Percentiles rank a stretch among this genome's conserved stretches.
Evolutionary conservation across 2,888 invertebrate species (phyloP).

Genomic region (Argyresthia goedartella): DNA sequence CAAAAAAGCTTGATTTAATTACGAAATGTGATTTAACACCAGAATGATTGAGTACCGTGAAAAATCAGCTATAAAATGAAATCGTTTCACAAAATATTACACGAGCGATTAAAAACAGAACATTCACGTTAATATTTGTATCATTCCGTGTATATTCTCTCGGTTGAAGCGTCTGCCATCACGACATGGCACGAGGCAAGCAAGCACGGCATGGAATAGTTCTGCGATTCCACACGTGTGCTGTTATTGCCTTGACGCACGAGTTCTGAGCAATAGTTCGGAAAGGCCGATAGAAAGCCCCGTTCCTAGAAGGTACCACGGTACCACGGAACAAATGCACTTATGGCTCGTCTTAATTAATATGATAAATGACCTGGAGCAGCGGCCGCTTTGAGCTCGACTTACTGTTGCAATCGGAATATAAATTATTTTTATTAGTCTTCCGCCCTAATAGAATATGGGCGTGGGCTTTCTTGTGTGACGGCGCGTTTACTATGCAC

Average conservation of each 20-base stretch:
- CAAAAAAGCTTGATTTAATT: not conserved
- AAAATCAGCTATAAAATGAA: too few species aligned
- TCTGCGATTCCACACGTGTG: not conserved
- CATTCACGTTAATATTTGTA: too few species aligned
- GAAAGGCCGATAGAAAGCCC: conserved; percentile 16
- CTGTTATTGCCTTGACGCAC: conserved; percentile 23
- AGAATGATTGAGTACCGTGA: too few species aligned
- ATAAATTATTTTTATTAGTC: conserved; percentile 69
- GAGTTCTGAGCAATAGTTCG: conserved; percentile 31
- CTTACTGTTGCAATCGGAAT: conserved; percentile 64
- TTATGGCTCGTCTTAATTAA: conserved; percentile 66
- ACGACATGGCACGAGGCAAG: not conserved
- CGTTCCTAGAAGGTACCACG: conserved; percentile 50
- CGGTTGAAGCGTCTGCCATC: too few species aligned
- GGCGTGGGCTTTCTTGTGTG: conserved; percentile 8
- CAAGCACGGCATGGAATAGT: not conserved
- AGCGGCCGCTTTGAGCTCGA: conserved; percentile 57
- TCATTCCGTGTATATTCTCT: too few species aligned
- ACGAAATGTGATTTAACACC: too few species aligned
- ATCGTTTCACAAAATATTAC: too few species aligned
- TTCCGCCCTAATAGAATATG: conserved; percentile 59
- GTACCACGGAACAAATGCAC: conserved; percentile 64
- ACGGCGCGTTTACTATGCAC: not conserved
- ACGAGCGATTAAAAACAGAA: too few species aligned
- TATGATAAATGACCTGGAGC: conserved; percentile 62